Conservation (phyloP, 30 jellyfish, hydroid and myxozoan genomes). For the Turritopsis rubra region DNA sequence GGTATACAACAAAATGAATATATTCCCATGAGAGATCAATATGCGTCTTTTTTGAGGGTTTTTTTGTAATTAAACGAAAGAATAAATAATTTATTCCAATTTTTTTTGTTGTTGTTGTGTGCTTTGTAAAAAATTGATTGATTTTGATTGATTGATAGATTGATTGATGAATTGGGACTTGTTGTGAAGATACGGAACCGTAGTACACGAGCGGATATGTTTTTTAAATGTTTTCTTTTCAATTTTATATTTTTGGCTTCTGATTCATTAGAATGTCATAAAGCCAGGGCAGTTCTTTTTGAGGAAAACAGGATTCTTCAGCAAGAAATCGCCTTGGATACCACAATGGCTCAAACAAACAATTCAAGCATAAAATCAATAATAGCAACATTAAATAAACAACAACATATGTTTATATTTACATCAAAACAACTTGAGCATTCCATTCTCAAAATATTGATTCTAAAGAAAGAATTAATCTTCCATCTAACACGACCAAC, state of each 20-base stretch:
- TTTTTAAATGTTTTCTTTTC: not conserved
- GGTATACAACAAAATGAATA: too few species aligned
- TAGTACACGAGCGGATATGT: not conserved
- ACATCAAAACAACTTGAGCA: not conserved
- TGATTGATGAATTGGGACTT: too few species aligned
- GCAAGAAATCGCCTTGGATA: not conserved
- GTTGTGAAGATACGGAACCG: too few species aligned
- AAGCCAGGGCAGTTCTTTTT: not conserved
- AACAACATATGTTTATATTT: not conserved
- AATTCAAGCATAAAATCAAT: not conserved
- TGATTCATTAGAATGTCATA: not conserved
- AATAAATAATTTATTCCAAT: too few species aligned
- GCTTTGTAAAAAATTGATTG: too few species aligned
- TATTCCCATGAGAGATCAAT: too few species aligned
- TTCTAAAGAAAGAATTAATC: not conserved
- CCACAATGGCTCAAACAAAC: not conserved
- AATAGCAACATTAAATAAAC: not conserved
- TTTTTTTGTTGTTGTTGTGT: too few species aligned
- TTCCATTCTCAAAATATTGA: not conserved
- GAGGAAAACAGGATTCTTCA: not conserved
- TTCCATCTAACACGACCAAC: not conserved
- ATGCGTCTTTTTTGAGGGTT: too few species aligned
- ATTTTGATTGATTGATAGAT: too few species aligned
- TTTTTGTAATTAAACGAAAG: too few species aligned
- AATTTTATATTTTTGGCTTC: not conserved